Evolutionary conservation across 2,888 invertebrate species (phyloP).

Genomic region (Leptogaster cylindrica): DNA sequence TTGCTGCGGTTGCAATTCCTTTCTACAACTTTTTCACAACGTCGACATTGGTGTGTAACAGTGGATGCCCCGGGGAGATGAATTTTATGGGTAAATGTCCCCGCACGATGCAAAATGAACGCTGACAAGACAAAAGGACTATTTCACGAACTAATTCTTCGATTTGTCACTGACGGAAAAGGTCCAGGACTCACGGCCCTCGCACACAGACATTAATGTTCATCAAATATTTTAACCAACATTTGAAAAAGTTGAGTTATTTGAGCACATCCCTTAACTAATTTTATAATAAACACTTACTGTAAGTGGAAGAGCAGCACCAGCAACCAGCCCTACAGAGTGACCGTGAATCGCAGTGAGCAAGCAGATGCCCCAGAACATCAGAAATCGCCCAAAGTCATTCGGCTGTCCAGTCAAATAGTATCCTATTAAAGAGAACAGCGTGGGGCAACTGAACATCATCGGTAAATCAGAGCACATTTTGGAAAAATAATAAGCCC

Average conservation of each 20-base stretch:
- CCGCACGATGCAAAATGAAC: too few relatives aligned
- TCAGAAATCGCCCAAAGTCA: slow-evolving; percentile 67
- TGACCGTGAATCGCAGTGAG: slow-evolving; percentile 63
- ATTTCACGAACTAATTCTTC: too few relatives aligned
- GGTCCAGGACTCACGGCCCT: too few relatives aligned
- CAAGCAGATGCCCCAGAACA: slow-evolving; percentile 59
- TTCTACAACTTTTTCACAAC: too few relatives aligned
- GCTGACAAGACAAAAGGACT: too few relatives aligned
- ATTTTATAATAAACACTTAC: slow-evolving; percentile 58
- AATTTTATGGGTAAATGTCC: too few relatives aligned
- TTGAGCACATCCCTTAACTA: background rate
- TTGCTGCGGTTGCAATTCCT: slow-evolving; percentile 14
- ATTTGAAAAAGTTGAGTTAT: background rate
- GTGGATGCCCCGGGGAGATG: too few relatives aligned
- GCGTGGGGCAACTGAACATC: slow-evolving; percentile 76
- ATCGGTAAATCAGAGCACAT: slow-evolving; percentile 80
- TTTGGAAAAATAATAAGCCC: slow-evolving; percentile 80
- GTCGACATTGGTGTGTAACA: too few relatives aligned
- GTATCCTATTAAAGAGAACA: slow-evolving; percentile 76
- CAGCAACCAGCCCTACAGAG: slow-evolving; percentile 76
- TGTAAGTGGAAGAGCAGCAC: slow-evolving; percentile 73
- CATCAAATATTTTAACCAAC: background rate
- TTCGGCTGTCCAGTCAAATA: slow-evolving; percentile 79
- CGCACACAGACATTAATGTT: too few relatives aligned
- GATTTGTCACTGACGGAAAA: too few relatives aligned